A percentile compares a stretch with the other conserved stretches of the same genome.
Evolutionary conservation across 2,113 vertebrate genomes (phyloP).

Genomic region (Phylloscopus trochilus): DNA sequence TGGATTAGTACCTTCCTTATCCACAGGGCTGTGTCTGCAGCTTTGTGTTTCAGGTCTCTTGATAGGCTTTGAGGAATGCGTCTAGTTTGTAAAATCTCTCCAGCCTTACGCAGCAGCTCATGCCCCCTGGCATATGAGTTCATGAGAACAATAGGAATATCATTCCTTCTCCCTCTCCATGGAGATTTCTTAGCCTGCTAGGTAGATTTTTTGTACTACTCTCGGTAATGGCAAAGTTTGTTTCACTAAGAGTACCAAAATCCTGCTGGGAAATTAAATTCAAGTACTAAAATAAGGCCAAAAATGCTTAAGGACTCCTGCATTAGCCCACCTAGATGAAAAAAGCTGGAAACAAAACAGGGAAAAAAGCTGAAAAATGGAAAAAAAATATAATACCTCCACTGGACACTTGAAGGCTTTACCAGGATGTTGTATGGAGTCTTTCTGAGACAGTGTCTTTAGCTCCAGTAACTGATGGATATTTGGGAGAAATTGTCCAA

Average conservation of each 20-base stretch:
- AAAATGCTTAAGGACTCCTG: not conserved
- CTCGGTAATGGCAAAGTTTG: not conserved
- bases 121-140: not conserved
- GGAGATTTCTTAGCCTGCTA: not conserved
- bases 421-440: not conserved
- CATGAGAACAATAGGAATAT: not conserved
- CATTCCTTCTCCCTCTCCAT: not conserved
- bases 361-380: not conserved
- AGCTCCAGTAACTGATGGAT: not conserved
- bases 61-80: not conserved
- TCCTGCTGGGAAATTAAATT: conserved; percentile 4
- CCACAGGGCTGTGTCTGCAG: not conserved
- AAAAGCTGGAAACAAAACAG: not conserved
- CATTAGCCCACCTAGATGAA: not conserved
- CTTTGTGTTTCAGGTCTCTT: not conserved
- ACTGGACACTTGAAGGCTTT: not conserved
- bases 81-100: not conserved
- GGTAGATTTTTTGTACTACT: not conserved
- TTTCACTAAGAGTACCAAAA: not conserved
- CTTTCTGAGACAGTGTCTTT: not conserved
- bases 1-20: not conserved
- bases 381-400: not conserved
- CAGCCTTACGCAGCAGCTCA: not conserved
- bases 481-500: not conserved
- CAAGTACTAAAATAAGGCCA: not conserved